Evolutionary conservation across 1,140 invertebrate genomes (phyloP).

Genomic region (Saccostrea echinata): DNA sequence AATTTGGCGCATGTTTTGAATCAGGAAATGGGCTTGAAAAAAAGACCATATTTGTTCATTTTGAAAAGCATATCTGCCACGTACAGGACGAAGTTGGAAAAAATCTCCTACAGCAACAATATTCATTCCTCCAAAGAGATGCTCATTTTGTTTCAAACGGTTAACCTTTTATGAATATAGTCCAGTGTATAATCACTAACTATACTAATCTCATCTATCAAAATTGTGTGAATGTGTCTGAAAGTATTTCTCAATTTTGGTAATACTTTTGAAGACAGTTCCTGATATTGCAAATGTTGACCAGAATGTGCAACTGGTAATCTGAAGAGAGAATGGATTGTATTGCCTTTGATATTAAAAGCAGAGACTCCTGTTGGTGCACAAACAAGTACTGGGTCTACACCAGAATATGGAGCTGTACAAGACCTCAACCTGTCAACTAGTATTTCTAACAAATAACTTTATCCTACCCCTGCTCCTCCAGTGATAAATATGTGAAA

Average conservation of each 20-base stretch:
- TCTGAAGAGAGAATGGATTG: conserved; percentile 43
- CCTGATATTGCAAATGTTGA: background rate
- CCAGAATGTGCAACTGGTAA: conserved; percentile 40
- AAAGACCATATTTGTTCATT: too few species aligned
- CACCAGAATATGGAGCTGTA: background rate
- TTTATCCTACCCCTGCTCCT: conserved; percentile 57
- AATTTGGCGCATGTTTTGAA: too few species aligned
- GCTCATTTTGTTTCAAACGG: conserved; percentile 40
- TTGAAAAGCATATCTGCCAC: too few species aligned
- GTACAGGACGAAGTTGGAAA: too few species aligned
- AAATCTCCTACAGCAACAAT: conserved; percentile 51
- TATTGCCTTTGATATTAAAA: conserved; percentile 50
- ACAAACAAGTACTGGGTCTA: conserved; percentile 43
- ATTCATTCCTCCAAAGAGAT: conserved; percentile 54
- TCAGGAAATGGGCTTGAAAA: too few species aligned
- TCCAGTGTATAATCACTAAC: conserved; percentile 47
- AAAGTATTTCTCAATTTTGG: conserved; percentile 26
- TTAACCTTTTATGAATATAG: conserved; percentile 51
- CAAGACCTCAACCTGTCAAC: conserved; percentile 22
- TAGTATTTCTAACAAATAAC: conserved; percentile 31
- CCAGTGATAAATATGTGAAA: conserved; percentile 54
- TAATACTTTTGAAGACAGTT: background rate
- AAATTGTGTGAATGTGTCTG: conserved; percentile 9
- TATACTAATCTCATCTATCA: conserved; percentile 53
- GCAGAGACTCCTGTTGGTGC: conserved; percentile 54